Conservation (phyloP, 1,140 invertebrate genomes). For the Berghia stephanieae region DNA sequence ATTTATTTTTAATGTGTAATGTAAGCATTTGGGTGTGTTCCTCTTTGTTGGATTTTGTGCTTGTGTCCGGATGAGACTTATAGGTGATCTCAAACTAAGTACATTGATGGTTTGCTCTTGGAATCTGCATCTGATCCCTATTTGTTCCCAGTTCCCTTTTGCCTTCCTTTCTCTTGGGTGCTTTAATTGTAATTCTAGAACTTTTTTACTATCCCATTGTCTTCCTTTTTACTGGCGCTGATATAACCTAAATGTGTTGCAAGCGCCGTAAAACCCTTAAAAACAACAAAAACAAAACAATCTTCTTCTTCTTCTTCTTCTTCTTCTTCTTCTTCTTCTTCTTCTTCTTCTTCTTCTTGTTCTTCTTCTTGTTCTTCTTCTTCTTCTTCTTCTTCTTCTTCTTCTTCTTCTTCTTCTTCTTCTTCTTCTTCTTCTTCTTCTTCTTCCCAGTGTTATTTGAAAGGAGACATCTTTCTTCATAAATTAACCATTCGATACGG, state of each 20-base stretch:
- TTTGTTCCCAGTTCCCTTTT: conserved; percentile 16
- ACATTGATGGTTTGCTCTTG: no score
- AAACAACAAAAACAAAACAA: no score
- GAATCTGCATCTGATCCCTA: no score
- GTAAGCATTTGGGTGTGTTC: no score
- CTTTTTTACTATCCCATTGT: conserved; percentile 14
- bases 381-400: neutral
- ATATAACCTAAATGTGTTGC: neutral
- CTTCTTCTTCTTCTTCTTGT: neutral
- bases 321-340: conserved; percentile 24
- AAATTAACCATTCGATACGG: no score
- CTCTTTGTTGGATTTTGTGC: no score
- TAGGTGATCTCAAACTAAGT: no score
- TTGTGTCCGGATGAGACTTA: no score
- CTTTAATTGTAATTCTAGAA: neutral
- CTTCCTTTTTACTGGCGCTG: neutral
- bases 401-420: conserved; percentile 1
- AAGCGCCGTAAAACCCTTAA: no score
- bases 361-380: neutral
- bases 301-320: conserved; percentile 28
- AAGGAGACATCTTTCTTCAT: no score
- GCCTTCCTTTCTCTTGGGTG: neutral
- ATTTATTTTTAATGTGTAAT: no score
- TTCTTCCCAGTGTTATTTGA: no score
- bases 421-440: conserved; percentile 5